phyloP scores from a whole-genome alignment of 30 jellyfish, hydroid and myxozoan genomes.

The Calvadosia cruxmelitensis region DNA sequence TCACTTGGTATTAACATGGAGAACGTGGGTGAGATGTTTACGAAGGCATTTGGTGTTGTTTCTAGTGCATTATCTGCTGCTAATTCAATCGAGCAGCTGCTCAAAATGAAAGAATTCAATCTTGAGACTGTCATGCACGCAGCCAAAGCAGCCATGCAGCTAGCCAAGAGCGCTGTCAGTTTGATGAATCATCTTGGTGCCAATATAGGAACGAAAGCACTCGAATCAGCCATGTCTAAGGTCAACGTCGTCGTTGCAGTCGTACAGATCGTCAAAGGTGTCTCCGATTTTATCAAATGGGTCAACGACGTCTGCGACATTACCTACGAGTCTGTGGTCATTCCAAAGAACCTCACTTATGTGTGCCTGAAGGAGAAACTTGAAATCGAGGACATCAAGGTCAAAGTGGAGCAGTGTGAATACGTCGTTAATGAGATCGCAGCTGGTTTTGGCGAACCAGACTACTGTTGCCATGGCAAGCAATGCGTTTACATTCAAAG shows the following conservation, averaged over 20 bases:
- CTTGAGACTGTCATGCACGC: constrained; percentile 43
- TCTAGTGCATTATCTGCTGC: constrained; percentile 31
- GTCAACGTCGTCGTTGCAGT: constrained; percentile 30
- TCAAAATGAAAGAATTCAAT: constrained; percentile 56
- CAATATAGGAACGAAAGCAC: constrained; percentile 26
- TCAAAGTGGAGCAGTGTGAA: constrained; percentile 46
- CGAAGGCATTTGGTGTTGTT: constrained; percentile 35
- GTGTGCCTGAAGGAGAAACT: constrained; percentile 44
- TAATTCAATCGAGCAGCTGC: constrained; percentile 33
- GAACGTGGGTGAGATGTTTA: constrained; percentile 49
- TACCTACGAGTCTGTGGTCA: constrained; percentile 35
- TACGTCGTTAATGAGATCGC: constrained; percentile 14
- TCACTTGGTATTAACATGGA: constrained; percentile 59
- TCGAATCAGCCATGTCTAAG: constrained; percentile 7
- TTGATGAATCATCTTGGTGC: constrained; percentile 63
- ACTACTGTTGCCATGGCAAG: constrained; percentile 48
- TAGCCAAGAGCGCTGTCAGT: constrained; percentile 25
- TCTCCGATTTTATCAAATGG: constrained; percentile 63
- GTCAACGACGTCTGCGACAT: constrained; percentile 72
- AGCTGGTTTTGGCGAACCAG: constrained; percentile 45
- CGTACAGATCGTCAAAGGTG: constrained; percentile 57
- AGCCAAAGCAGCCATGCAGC: constrained; percentile 29
- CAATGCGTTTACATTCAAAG: constrained; percentile 53
- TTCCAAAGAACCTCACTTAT: constrained; percentile 31
- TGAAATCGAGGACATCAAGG: constrained; percentile 17